Conservation (phyloP, 2,888 invertebrate genomes). For the Omphaloscelis lunosa region DNA sequence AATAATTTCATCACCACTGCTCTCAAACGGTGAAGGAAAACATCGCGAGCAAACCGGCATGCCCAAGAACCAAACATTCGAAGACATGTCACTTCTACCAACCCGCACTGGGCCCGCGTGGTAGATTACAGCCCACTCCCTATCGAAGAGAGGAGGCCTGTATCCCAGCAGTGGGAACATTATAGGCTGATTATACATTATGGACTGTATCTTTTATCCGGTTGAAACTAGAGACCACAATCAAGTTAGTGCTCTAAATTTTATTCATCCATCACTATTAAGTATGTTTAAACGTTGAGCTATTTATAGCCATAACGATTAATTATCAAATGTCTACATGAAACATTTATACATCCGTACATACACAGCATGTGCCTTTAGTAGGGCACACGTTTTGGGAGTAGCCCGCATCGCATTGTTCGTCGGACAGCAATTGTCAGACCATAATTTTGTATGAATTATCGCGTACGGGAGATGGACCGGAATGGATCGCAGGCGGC, state of each 20-base stretch:
- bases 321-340: slow-evolving; percentile 43
- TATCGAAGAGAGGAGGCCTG: too few species aligned
- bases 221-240: background rate
- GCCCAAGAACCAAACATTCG: too few species aligned
- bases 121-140: too few species aligned
- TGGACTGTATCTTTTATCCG: background rate
- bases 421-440: slow-evolving; percentile 58
- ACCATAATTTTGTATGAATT: slow-evolving; percentile 67
- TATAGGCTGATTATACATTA: too few species aligned
- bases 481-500: slow-evolving; percentile 44
- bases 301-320: slow-evolving; percentile 40
- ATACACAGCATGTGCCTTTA: slow-evolving; percentile 32
- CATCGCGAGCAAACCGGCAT: too few species aligned
- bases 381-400: slow-evolving; percentile 59
- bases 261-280: background rate
- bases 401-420: slow-evolving; percentile 61
- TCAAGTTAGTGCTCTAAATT: background rate
- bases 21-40: too few species aligned
- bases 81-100: too few species aligned
- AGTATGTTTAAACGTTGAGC: background rate
- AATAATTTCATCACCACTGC: too few species aligned
- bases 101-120: too few species aligned
- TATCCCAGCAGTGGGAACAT: too few species aligned
- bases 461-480: slow-evolving; percentile 51
- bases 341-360: slow-evolving; percentile 15